Evolutionary conservation across 2,113 vertebrate genomes (phyloP).

Genomic region (Grallaria varia): DNA sequence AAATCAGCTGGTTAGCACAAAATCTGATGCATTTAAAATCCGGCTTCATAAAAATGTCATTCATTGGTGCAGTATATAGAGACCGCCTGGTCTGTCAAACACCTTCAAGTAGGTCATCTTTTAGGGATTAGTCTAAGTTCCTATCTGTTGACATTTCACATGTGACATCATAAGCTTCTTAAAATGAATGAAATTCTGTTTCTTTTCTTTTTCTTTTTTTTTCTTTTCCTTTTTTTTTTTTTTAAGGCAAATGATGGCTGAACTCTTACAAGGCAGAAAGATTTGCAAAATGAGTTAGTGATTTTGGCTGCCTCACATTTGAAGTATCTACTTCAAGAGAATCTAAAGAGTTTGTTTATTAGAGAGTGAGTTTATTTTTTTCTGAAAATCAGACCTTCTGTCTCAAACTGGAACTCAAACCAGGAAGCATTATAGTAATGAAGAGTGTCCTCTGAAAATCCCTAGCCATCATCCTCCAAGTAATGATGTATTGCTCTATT

Average conservation of each 20-base stretch:
- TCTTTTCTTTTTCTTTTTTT: neutral
- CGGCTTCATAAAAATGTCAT: neutral
- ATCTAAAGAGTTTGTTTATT: neutral
- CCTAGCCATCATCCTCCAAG: neutral
- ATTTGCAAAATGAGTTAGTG: neutral
- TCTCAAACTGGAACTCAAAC: neutral
- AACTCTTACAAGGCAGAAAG: constrained; percentile 9
- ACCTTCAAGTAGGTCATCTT: constrained; percentile 71
- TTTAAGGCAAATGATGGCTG: neutral
- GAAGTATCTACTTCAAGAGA: neutral
- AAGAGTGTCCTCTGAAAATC: neutral
- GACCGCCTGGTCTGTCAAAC: constrained; percentile 25
- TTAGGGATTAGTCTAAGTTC: constrained; percentile 57
- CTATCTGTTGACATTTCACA: constrained; percentile 63
- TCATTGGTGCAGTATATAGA: neutral
- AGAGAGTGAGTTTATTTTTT: neutral
- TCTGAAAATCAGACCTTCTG: neutral
- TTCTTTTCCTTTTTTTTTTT: neutral
- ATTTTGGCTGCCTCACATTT: neutral
- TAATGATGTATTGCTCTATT: neutral
- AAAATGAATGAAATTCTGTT: constrained; percentile 51
- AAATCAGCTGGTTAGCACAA: neutral
- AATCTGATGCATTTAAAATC: constrained; percentile 32
- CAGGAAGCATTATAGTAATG: neutral
- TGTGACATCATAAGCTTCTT: constrained; percentile 66